Evolutionary conservation across 2,888 invertebrate genomes (phyloP), one percentile per base, ranked within the genome.

Genomic region (Onchidella celtica): DNA sequence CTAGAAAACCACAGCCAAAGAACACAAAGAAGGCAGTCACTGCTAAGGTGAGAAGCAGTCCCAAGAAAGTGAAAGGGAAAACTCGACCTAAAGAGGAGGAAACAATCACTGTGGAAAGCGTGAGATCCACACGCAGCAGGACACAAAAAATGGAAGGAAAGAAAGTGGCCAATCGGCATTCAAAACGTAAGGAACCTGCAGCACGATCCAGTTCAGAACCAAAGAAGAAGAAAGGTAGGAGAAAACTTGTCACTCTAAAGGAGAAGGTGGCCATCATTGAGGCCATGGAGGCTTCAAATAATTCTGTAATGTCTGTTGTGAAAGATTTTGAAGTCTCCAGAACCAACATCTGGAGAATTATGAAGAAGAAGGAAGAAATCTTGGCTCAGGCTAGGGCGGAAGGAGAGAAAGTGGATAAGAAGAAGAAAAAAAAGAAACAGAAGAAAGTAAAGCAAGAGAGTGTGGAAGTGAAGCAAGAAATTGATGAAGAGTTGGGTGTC

Each of bases 401-500:
- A 61, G 38, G 32, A 61, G 9, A 21, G 36, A 36, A 27, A 27
- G 70, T 36, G 17, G 27, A 27, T 3, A 36, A 61, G 27, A 70
- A 61, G 38, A 57, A n/a, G 27, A 66, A 57, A 17, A 66, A 36
- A 27, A 36, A 36, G 34, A 73, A 55, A 27, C 61, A 40, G 29
- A 55, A 29, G 55, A 29, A 2, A 27, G 24, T 27, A 55, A 27
- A 74, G 29, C 24, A 38, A 34, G n/a, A 24, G 24, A 11, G 21
- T 2, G 17, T 66, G 29, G 38, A 74, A 38, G 29, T 74, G 6
- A 79, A 72, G 29, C 14, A 79, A 63, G 72, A 79, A 40, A 40
- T 24, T 55, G 55, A 63, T 36, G 72, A 29, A 32, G 65, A 72
- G 6, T n/a, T 24, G 40, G 32, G 34, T 17, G 21, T 24, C 11